Percentiles rank a stretch among this genome's conserved stretches.
Evolutionary conservation across 2,888 invertebrate genomes (phyloP).

Genomic region (Heteropelma amictum): DNA sequence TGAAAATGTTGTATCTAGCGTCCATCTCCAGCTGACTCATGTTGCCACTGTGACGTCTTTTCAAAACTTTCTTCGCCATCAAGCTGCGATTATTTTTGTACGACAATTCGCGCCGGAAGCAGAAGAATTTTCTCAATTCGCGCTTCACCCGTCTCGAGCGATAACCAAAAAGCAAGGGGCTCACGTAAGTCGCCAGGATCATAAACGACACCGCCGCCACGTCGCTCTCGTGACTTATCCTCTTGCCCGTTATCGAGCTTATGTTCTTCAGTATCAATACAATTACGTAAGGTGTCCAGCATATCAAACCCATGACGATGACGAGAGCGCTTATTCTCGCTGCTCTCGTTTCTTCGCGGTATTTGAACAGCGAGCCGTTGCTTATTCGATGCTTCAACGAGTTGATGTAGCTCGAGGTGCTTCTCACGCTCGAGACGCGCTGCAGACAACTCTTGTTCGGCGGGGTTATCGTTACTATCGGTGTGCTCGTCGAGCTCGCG

Average conservation of each 20-base stretch:
- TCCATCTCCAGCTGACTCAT: slow-evolving; percentile 68
- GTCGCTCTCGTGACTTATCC: slow-evolving; percentile 64
- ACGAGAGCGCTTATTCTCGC: slow-evolving; percentile 91
- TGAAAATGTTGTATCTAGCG: slow-evolving; percentile 73
- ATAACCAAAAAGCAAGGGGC: slow-evolving; percentile 88
- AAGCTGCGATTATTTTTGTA: slow-evolving; percentile 76
- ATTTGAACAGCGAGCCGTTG: slow-evolving; percentile 90
- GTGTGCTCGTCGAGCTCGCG: slow-evolving; percentile 75
- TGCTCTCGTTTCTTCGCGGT: slow-evolving; percentile 93
- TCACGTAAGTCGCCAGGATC: slow-evolving; percentile 83
- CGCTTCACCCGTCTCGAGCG: slow-evolving; percentile 84
- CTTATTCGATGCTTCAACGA: slow-evolving; percentile 89
- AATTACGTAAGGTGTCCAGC: slow-evolving; percentile 80
- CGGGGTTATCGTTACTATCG: slow-evolving; percentile 79
- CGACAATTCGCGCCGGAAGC: slow-evolving; percentile 73
- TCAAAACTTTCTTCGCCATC: slow-evolving; percentile 78
- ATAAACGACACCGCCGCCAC: slow-evolving; percentile 74
- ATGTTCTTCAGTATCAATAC: slow-evolving; percentile 78
- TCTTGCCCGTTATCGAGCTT: slow-evolving; percentile 56
- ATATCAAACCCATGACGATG: slow-evolving; percentile 83
- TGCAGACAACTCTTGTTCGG: slow-evolving; percentile 77
- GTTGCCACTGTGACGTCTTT: slow-evolving; percentile 71
- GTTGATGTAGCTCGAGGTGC: slow-evolving; percentile 83
- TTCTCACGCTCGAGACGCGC: slow-evolving; percentile 76
- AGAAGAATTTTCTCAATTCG: slow-evolving; percentile 80